These are phyloP conservation scores for Staurois parvus DNA, from an alignment of 2,797 vertebrate species.

Conservation along the genomic window DNA sequence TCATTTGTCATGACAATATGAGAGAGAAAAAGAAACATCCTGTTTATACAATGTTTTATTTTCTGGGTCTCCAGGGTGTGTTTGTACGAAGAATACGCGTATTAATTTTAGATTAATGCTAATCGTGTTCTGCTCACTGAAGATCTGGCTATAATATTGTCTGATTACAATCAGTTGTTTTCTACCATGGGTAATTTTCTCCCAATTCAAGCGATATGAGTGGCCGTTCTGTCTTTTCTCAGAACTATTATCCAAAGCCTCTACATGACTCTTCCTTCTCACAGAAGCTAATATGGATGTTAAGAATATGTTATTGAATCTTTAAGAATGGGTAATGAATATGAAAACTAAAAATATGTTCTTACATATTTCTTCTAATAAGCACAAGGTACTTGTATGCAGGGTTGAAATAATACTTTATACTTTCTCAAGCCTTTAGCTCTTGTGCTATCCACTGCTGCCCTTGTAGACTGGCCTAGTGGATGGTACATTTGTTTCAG, in stretches of 20 bases:
- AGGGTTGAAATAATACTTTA: too few species aligned
- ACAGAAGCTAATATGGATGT: background rate
- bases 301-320: conserved; percentile 10
- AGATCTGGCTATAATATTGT: conserved; percentile 57
- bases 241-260: conserved; percentile 35
- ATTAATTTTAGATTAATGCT: conserved; percentile 62
- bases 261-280: conserved; percentile 19
- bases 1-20: conserved; percentile 49
- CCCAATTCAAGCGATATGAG: conserved; percentile 40
- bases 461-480: too few species aligned
- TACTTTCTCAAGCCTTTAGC: too few species aligned
- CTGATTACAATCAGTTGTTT: conserved; percentile 61
- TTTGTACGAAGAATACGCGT: conserved; percentile 54
- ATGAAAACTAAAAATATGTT: background rate
- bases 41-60: conserved; percentile 58
- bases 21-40: conserved; percentile 48
- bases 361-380: background rate
- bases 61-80: conserved; percentile 49
- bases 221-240: conserved; percentile 34
- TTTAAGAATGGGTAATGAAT: background rate
- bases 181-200: conserved; percentile 53
- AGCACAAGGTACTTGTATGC: too few species aligned
- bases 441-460: too few species aligned
- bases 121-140: conserved; percentile 44
- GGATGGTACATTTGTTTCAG: too few species aligned